Evolutionary conservation across 2,797 vertebrate species (phyloP).

Genomic region (Pitangus sulphuratus): DNA sequence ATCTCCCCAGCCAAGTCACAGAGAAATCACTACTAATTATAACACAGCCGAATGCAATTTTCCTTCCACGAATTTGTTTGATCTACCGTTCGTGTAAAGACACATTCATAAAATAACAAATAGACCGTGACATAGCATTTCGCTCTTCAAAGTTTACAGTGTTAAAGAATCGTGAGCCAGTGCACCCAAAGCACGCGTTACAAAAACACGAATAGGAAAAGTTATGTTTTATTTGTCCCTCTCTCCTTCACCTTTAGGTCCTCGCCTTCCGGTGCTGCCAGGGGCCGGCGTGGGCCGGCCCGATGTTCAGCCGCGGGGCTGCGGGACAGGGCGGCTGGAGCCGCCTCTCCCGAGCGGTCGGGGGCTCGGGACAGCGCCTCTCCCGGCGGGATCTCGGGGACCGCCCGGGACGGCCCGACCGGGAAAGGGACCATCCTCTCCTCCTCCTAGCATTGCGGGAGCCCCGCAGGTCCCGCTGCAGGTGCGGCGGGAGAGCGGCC

Average conservation of each 20-base stretch:
- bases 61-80: neutral
- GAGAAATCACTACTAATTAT: neutral
- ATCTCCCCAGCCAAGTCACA: neutral
- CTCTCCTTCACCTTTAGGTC: neutral
- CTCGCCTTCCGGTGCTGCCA: neutral
- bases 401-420: neutral
- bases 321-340: neutral
- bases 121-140: neutral
- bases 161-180: neutral
- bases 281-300: neutral
- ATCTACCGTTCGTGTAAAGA: neutral
- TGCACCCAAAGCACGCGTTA: accelerated
- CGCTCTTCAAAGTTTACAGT: accelerated
- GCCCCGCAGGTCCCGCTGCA: neutral
- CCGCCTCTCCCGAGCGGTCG: too few species aligned
- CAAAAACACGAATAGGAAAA: accelerated
- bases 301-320: neutral
- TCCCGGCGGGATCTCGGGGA: neutral
- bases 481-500: neutral
- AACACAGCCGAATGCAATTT: neutral
- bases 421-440: too few species aligned
- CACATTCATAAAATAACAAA: accelerated
- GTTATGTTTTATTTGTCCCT: neutral
- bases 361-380: neutral
- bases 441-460: too few species aligned